phyloP scores from a whole-genome alignment of 2,797 vertebrate species.

The Sebastes hopkinsi region DNA sequence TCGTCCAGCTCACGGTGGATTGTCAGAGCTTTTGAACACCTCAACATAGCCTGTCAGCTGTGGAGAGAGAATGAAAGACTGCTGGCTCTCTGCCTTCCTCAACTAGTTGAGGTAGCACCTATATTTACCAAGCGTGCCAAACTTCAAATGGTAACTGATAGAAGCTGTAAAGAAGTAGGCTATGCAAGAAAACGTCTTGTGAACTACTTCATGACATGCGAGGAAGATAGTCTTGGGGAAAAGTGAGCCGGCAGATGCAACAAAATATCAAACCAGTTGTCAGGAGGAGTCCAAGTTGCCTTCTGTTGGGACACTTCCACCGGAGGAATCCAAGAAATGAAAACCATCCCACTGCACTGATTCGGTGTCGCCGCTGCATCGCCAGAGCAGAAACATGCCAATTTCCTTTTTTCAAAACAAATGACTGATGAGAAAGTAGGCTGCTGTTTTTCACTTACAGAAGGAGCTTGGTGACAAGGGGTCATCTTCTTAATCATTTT shows the following conservation, averaged over 20 bases:
- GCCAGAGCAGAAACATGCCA: constrained; percentile 41
- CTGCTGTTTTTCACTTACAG: constrained; percentile 10
- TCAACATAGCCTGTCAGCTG: constrained; percentile 51
- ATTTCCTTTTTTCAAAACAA: constrained; percentile 53
- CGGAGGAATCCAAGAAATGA: constrained; percentile 59
- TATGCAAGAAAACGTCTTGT: constrained; percentile 30
- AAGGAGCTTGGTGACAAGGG: constrained; percentile 28
- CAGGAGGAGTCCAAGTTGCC: constrained; percentile 50
- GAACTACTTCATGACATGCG: constrained; percentile 58
- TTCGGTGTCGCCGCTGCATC: constrained; percentile 21
- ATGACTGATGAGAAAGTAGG: constrained; percentile 54
- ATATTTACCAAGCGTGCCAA: constrained; percentile 56
- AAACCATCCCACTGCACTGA: constrained; percentile 50
- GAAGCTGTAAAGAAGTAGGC: constrained; percentile 15
- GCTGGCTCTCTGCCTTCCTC: constrained; percentile 19
- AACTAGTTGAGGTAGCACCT: constrained; percentile 23
- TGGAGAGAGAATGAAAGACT: constrained; percentile 33
- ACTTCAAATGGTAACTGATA: constrained; percentile 14
- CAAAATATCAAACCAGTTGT: constrained; percentile 57
- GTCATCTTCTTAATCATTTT: constrained; percentile 6
- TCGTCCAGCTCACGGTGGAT: constrained; percentile 47
- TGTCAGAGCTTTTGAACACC: constrained; percentile 50
- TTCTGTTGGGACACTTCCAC: constrained; percentile 51
- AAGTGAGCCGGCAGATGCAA: constrained; percentile 43
- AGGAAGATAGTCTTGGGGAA: constrained; percentile 29